These are phyloP conservation scores for Protobothrops mucrosquamatus DNA, from an alignment of 2,113 vertebrate species.

Conservation along the genomic window DNA sequence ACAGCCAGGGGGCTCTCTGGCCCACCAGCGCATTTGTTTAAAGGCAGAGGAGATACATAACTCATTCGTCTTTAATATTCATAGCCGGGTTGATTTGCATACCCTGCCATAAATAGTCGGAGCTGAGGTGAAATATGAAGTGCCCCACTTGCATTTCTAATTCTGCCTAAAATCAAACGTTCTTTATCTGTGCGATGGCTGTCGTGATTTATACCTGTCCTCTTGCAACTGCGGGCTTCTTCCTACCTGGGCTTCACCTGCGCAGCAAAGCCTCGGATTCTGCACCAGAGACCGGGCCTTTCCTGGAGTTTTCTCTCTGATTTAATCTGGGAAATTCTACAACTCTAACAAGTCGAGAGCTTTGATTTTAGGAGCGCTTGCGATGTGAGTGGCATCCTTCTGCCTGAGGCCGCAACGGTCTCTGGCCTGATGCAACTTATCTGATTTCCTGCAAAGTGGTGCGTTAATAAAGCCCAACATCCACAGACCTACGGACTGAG, in stretches of 20 bases:
- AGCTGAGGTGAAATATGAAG: slow-evolving; percentile 75
- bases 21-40: slow-evolving; percentile 55
- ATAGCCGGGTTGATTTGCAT: slow-evolving; percentile 71
- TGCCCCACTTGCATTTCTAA: slow-evolving; percentile 75
- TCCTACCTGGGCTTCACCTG: background rate
- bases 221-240: slow-evolving; percentile 29
- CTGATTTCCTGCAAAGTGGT: background rate
- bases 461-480: background rate
- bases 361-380: no score
- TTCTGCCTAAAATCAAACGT: slow-evolving; percentile 71
- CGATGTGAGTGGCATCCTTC: background rate
- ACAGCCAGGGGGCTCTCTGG: background rate
- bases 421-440: background rate
- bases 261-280: background rate
- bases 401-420: background rate
- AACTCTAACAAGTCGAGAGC: no score
- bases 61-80: slow-evolving; percentile 71
- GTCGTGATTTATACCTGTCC: slow-evolving; percentile 48
- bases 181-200: slow-evolving; percentile 13
- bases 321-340: background rate
- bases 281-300: background rate
- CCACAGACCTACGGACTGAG: background rate
- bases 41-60: slow-evolving; percentile 46
- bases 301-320: background rate
- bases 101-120: slow-evolving; percentile 75